phyloP scores from a whole-genome alignment of 2,113 vertebrate species.

The Acrocephalus kingi region DNA sequence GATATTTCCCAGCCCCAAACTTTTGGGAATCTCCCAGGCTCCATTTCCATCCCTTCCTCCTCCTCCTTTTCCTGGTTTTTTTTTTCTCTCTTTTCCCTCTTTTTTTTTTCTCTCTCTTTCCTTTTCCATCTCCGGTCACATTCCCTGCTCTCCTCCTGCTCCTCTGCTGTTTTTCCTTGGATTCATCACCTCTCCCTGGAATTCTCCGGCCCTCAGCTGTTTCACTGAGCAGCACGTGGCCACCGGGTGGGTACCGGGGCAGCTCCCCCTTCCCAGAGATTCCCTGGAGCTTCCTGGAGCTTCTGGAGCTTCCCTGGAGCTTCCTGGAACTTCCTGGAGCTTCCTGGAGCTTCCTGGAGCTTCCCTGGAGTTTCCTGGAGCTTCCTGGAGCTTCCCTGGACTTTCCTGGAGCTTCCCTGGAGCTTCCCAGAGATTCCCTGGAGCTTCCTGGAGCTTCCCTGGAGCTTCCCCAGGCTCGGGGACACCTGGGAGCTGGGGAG shows the following conservation, averaged over 20 bases:
- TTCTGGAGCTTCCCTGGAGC: no score
- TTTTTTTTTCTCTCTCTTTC: neutral
- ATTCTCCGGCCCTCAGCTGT: conserved; percentile 61
- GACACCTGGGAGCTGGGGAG: no score
- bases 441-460: no score
- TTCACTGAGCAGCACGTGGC: conserved; percentile 78
- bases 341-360: no score
- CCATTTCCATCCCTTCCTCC: neutral
- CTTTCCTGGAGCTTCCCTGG: no score
- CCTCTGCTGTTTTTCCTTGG: conserved; percentile 67
- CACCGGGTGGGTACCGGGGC: conserved; percentile 74
- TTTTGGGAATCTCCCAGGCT: neutral
- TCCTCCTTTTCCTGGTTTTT: neutral
- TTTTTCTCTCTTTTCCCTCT: neutral
- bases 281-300: no score
- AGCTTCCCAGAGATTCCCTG: no score
- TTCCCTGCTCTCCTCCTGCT: conserved; percentile 57
- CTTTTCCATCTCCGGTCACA: conserved; percentile 8
- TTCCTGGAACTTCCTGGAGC: no score
- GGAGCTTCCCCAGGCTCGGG: no score
- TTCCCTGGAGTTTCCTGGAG: no score
- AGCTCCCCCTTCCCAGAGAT: neutral
- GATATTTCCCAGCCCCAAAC: neutral
- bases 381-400: no score
- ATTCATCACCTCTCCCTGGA: conserved; percentile 33